Conservation (phyloP, 2,113 vertebrate genomes). For the Cathartes aura region DNA sequence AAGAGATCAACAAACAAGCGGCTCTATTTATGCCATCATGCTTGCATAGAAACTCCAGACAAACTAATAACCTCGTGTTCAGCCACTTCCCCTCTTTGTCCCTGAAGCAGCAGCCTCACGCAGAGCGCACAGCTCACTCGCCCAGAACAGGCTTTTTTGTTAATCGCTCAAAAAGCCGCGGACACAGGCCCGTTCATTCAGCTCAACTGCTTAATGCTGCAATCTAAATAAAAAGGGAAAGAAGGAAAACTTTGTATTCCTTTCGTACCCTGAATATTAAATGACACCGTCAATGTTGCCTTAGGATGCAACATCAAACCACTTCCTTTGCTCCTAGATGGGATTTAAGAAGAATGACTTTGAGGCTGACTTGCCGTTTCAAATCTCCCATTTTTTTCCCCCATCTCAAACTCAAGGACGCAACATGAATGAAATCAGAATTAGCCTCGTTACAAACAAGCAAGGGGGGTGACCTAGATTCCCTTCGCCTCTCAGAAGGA, state of each 20-base stretch:
- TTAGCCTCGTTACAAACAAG: neutral
- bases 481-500: neutral
- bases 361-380: neutral
- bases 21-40: neutral
- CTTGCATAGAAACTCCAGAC: neutral
- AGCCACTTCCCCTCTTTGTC: constrained; percentile 3
- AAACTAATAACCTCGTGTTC: neutral
- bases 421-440: constrained; percentile 37
- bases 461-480: constrained; percentile 40
- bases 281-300: neutral
- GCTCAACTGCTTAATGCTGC: neutral
- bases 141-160: neutral
- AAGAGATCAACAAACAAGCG: neutral
- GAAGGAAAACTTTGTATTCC: constrained; percentile 13
- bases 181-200: constrained; percentile 1
- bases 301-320: neutral
- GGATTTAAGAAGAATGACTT: neutral
- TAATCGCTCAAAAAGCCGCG: fast-evolving
- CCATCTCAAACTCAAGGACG: neutral
- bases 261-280: neutral
- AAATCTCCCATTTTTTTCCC: neutral
- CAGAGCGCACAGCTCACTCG: neutral
- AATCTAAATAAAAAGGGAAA: neutral
- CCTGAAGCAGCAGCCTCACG: neutral
- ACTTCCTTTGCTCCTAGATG: neutral